Conservation (phyloP, 2,888 invertebrate genomes). For the Miltochrista miniata region DNA sequence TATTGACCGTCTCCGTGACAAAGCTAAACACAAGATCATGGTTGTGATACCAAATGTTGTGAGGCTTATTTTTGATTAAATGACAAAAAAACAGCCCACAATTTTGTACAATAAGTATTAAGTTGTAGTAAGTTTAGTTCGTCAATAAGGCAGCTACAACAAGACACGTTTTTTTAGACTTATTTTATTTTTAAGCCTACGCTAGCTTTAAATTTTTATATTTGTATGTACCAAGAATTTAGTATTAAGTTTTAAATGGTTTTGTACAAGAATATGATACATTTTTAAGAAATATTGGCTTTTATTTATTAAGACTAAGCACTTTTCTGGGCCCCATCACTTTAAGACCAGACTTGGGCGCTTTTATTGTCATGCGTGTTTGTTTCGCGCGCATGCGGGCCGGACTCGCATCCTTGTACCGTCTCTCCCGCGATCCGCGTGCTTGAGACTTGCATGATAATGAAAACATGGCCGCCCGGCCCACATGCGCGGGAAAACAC, state of each 20-base stretch:
- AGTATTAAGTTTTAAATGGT: constrained; percentile 20
- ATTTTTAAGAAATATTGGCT: constrained; percentile 11
- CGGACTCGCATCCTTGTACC: too few relatives aligned
- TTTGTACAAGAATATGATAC: constrained; percentile 40
- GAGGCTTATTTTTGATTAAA: constrained; percentile 34
- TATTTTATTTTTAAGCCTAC: constrained; percentile 51
- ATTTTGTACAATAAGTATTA: constrained; percentile 28
- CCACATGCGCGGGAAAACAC: too few relatives aligned
- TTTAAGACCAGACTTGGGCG: too few relatives aligned
- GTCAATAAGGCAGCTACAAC: constrained; percentile 27
- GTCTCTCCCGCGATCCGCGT: too few relatives aligned
- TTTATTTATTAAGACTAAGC: too few relatives aligned
- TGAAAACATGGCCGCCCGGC: too few relatives aligned
- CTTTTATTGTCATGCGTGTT: too few relatives aligned
- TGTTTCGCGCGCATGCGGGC: too few relatives aligned
- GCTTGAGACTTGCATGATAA: too few relatives aligned
- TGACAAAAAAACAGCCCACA: constrained; percentile 20
- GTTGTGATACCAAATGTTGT: constrained; percentile 39
- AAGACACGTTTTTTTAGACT: constrained; percentile 32
- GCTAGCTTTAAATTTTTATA: constrained; percentile 68
- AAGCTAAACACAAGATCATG: constrained; percentile 35
- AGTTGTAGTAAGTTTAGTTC: constrained; percentile 22
- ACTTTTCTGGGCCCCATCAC: too few relatives aligned
- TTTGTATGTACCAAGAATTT: constrained; percentile 41
- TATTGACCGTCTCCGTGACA: too few relatives aligned